phyloP scores from a whole-genome alignment of 2,888 invertebrate genomes.

The Rutpela maculata region DNA sequence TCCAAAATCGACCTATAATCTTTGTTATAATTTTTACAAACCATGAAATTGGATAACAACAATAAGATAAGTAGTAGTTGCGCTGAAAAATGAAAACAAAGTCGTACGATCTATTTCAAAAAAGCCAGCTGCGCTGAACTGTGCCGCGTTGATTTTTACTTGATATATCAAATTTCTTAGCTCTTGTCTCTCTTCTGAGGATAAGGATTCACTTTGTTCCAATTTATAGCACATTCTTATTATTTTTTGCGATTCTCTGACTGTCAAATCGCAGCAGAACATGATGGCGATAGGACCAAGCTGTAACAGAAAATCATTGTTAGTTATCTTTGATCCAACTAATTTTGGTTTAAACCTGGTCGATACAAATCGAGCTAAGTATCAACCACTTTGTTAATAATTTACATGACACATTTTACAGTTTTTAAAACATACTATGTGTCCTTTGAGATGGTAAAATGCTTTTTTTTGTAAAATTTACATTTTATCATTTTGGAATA shows the following conservation, averaged over 20 bases:
- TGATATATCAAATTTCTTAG: slow-evolving; percentile 13
- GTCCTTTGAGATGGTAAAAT: too few relatives aligned
- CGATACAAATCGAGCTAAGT: too few relatives aligned
- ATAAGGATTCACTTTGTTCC: neutral
- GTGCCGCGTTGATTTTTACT: slow-evolving; percentile 15
- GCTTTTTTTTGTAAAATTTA: too few relatives aligned
- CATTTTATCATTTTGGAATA: too few relatives aligned
- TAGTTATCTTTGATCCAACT: too few relatives aligned
- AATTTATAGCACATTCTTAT: slow-evolving; percentile 34
- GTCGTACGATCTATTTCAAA: slow-evolving; percentile 29
- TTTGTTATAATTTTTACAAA: neutral
- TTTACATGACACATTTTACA: too few relatives aligned
- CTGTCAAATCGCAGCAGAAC: slow-evolving; percentile 31
- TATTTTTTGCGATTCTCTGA: slow-evolving; percentile 10
- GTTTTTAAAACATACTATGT: too few relatives aligned
- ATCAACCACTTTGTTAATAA: too few relatives aligned
- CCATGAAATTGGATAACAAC: slow-evolving; percentile 27
- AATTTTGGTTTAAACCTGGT: too few relatives aligned
- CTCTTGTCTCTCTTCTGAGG: slow-evolving; percentile 16
- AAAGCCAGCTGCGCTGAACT: slow-evolving; percentile 22
- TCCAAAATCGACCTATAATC: too few relatives aligned
- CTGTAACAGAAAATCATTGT: slow-evolving; percentile 19
- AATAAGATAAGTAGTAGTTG: slow-evolving; percentile 35
- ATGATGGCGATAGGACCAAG: slow-evolving; percentile 19
- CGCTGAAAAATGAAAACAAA: slow-evolving; percentile 27